These are phyloP conservation scores for Ladona fulva DNA, from an alignment of 1,140 invertebrate species.

Conservation along the genomic window DNA sequence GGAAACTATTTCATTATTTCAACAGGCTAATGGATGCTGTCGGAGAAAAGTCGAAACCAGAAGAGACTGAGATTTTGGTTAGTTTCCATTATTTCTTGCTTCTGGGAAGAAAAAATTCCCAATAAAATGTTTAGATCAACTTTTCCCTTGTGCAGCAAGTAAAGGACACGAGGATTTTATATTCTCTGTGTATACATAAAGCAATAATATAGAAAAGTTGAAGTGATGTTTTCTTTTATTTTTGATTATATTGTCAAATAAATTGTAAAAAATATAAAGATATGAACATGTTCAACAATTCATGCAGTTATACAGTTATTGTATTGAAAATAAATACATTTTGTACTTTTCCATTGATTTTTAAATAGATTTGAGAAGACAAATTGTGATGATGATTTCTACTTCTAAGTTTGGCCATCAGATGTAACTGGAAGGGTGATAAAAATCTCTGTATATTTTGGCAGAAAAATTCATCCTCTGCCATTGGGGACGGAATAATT, in stretches of 20 bases:
- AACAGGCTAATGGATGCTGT: conserved; percentile 13
- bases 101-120: conserved; percentile 17
- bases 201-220: neutral
- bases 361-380: too few species aligned
- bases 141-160: too few species aligned
- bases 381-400: too few species aligned
- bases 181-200: neutral
- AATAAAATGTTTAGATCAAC: neutral
- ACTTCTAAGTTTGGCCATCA: too few species aligned
- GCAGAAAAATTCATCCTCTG: too few species aligned
- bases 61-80: conserved; percentile 12
- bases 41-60: neutral
- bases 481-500: too few species aligned
- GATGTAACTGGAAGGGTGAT: too few species aligned
- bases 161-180: too few species aligned
- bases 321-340: neutral
- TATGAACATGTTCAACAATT: neutral
- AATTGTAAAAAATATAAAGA: conserved; percentile 7
- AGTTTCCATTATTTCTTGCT: conserved; percentile 20
- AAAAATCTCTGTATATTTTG: too few species aligned
- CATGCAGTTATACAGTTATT: neutral
- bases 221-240: neutral
- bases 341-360: neutral
- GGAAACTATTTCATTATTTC: too few species aligned
- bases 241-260: neutral